Evolutionary conservation across 1,140 invertebrate genomes (phyloP).

Genomic region (Drosophila sturtevanti): DNA sequence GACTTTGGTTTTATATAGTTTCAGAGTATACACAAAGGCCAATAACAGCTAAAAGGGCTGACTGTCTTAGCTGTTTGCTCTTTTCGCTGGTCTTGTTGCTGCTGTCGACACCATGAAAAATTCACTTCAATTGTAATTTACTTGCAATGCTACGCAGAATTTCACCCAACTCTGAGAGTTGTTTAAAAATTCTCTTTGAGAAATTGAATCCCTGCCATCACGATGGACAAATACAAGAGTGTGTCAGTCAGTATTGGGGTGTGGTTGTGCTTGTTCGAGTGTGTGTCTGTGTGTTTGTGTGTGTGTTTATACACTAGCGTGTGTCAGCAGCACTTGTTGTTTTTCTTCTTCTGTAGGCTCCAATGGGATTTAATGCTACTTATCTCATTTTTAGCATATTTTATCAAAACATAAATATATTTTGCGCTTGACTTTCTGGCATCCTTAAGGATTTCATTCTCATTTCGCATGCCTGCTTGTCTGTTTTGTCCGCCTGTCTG

Average conservation of each 20-base stretch:
- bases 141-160: slow-evolving; percentile 52
- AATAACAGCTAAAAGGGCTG: slow-evolving; percentile 39
- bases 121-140: slow-evolving; percentile 72
- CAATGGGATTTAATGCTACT: slow-evolving; percentile 73
- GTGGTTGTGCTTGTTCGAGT: slow-evolving; percentile 47
- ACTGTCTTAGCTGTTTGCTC: slow-evolving; percentile 13
- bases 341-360: slow-evolving; percentile 38
- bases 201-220: slow-evolving; percentile 61
- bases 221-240: slow-evolving; percentile 1
- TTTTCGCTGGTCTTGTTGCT: neutral
- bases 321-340: slow-evolving; percentile 6
- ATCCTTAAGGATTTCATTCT: slow-evolving; percentile 46
- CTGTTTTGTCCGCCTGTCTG: slow-evolving; percentile 4
- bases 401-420: slow-evolving; percentile 70
- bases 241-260: slow-evolving; percentile 26
- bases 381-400: slow-evolving; percentile 79
- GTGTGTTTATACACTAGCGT: no score
- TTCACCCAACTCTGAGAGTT: slow-evolving; percentile 25
- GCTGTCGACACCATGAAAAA: slow-evolving; percentile 54
- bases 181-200: slow-evolving; percentile 75
- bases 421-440: slow-evolving; percentile 33
- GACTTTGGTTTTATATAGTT: slow-evolving; percentile 7
- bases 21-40: neutral
- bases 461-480: no score
- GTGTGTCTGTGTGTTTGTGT: neutral